A percentile compares a stretch with the other conserved stretches of the same genome.
phyloP scores from a whole-genome alignment of 2,888 invertebrate genomes.

The Drosophila suboccidentalis region DNA sequence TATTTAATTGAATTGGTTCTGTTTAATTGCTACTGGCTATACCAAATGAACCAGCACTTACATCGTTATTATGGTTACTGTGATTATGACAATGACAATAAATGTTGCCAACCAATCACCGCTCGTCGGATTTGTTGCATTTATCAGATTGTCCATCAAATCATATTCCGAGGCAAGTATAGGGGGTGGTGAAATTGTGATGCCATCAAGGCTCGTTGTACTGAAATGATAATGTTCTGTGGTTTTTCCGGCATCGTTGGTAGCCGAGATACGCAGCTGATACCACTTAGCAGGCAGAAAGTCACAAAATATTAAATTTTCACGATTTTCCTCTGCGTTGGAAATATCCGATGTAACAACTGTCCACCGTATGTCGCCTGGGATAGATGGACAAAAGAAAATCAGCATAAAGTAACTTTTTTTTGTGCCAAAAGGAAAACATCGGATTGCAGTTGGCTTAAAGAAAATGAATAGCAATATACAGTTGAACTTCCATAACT shows the following conservation, averaged over 20 bases:
- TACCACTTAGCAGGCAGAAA: conserved; percentile 88
- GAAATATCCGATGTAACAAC: conserved; percentile 86
- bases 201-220: conserved; percentile 87
- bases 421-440: neutral
- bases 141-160: conserved; percentile 84
- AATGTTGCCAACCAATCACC: conserved; percentile 85
- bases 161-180: conserved; percentile 84
- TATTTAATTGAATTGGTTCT: neutral
- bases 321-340: conserved; percentile 85
- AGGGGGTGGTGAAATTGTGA: conserved; percentile 84
- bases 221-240: conserved; percentile 88
- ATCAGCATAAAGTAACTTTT: neutral
- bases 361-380: conserved; percentile 85
- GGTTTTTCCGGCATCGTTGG: conserved; percentile 88
- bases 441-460: neutral
- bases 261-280: conserved; percentile 88
- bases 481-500: too few species aligned
- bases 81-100: conserved; percentile 84
- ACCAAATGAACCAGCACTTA: conserved; percentile 70
- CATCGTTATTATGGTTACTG: conserved; percentile 83
- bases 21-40: neutral
- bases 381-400: conserved; percentile 18
- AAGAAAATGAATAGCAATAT: conserved; percentile 26
- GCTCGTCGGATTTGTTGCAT: conserved; percentile 82
- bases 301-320: conserved; percentile 87